Evolutionary conservation across 2,113 vertebrate species (phyloP).

Genomic region (Ailurus styani): DNA sequence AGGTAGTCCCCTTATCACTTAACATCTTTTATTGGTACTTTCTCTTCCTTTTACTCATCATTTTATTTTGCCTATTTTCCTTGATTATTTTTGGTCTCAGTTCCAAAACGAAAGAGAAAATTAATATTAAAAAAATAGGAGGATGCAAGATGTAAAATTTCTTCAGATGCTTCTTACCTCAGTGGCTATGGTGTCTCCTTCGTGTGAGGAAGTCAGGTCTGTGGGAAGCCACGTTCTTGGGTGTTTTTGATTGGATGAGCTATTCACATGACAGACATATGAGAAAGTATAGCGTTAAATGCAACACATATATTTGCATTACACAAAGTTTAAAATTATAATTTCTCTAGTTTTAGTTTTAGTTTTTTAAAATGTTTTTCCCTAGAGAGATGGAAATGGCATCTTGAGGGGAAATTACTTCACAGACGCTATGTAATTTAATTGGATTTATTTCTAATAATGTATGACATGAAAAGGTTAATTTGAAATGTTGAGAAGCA

Average conservation of each 20-base stretch:
- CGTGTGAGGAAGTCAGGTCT: neutral
- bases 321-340: neutral
- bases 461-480: conserved; percentile 7
- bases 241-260: neutral
- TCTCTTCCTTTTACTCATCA: neutral
- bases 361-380: neutral
- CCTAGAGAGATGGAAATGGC: neutral
- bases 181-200: neutral
- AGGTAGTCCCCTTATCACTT: neutral
- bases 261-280: neutral
- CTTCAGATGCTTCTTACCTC: neutral
- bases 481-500: conserved; percentile 34
- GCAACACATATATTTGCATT: neutral
- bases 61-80: neutral
- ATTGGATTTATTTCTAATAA: conserved; percentile 34
- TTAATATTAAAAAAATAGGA: neutral
- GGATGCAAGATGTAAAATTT: neutral
- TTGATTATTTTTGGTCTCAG: neutral
- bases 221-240: neutral
- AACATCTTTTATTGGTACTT: neutral
- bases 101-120: neutral
- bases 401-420: neutral
- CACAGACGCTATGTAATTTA: neutral
- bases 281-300: neutral
- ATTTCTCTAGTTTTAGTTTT: neutral